Conservation (phyloP, 2,888 invertebrate genomes). For the Scaptomyza caliginosa region DNA sequence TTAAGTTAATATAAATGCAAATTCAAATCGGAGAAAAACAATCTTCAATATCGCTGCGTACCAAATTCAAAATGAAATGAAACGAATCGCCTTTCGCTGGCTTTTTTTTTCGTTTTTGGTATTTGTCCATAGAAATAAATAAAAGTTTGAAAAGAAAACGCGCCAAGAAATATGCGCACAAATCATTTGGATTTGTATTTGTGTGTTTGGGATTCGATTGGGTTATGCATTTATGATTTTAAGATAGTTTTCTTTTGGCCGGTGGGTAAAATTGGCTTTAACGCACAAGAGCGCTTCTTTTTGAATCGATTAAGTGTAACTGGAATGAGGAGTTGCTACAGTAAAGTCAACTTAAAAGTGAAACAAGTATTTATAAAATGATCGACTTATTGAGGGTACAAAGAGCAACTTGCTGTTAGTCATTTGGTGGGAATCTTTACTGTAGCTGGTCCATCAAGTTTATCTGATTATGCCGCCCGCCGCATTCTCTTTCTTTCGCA, state of each 20-base stretch:
- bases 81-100: conserved; percentile 59
- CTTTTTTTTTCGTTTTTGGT: too few species aligned
- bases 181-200: conserved; percentile 56
- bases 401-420: too few species aligned
- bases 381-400: too few species aligned
- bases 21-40: conserved; percentile 55
- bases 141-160: conserved; percentile 56
- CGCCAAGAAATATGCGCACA: conserved; percentile 71
- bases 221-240: conserved; percentile 47
- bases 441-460: conserved; percentile 43
- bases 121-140: conserved; percentile 70
- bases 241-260: conserved; percentile 35
- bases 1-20: conserved; percentile 76
- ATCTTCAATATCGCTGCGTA: conserved; percentile 63
- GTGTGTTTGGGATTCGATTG: conserved; percentile 10
- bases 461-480: conserved; percentile 72
- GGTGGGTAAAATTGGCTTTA: conserved; percentile 34
- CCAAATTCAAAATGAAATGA: conserved; percentile 76
- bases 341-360: conserved; percentile 6
- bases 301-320: conserved; percentile 13
- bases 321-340: conserved; percentile 21
- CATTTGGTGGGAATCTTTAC: conserved; percentile 15
- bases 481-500: not conserved
- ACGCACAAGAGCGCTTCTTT: conserved; percentile 7
- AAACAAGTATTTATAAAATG: not conserved